Conservation (phyloP, 35 echinoderm and acorn worm genomes). For the Lytechinus variegatus region DNA sequence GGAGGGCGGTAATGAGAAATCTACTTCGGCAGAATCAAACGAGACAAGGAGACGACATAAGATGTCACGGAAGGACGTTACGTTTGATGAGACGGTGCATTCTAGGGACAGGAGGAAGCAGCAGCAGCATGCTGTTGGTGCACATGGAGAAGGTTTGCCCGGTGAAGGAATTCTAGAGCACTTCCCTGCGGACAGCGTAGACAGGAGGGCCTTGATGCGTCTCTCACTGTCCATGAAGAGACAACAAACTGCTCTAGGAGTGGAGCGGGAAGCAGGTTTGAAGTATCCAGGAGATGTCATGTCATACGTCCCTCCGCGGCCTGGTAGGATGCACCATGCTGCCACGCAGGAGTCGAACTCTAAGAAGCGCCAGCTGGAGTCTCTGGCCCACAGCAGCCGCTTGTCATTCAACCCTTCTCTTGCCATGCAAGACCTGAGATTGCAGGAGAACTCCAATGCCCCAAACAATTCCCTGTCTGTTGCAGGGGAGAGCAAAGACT, state of each 20-base stretch:
- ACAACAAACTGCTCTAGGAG: not conserved
- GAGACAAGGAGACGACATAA: not conserved
- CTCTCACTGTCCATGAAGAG: not conserved
- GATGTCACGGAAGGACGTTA: not conserved
- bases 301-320: not conserved
- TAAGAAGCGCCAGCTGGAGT: conserved; percentile 29
- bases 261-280: conserved; percentile 22
- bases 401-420: not conserved
- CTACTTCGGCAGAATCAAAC: not conserved
- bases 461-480: not conserved
- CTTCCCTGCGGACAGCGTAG: not conserved
- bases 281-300: conserved; percentile 40
- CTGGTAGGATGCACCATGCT: not conserved
- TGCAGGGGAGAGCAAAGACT: not conserved
- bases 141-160: not conserved
- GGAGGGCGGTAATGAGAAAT: not conserved
- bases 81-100: conserved; percentile 9
- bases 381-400: not conserved
- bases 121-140: not conserved
- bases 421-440: conserved; percentile 22
- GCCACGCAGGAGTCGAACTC: not conserved
- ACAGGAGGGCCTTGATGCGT: conserved; percentile 25
- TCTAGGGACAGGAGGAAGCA: not conserved
- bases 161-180: not conserved
- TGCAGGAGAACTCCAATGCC: not conserved